phyloP scores from a whole-genome alignment of 2,113 vertebrate genomes.

The Ptilonorhynchus violaceus region DNA sequence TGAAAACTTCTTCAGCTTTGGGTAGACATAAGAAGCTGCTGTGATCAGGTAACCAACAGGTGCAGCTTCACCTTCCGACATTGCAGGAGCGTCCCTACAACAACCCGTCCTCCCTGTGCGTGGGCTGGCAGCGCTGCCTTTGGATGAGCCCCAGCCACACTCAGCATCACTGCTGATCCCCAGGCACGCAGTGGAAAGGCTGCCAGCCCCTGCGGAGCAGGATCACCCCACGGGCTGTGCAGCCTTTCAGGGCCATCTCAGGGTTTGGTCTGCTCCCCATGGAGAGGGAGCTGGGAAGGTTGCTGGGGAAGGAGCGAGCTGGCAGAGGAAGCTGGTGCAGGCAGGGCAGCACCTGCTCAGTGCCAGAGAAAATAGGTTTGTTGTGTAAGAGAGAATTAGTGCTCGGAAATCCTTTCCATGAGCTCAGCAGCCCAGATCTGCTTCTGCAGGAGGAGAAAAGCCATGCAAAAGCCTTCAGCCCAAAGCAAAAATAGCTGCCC shows the following conservation, averaged over 20 bases:
- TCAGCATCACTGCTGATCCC: neutral
- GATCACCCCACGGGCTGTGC: neutral
- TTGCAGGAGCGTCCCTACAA: neutral
- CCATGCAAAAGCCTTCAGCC: neutral
- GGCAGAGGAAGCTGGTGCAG: rapidly evolving
- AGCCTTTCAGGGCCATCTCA: rapidly evolving
- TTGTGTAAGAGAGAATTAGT: slow-evolving; percentile 21
- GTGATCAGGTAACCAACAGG: neutral
- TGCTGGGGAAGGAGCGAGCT: neutral
- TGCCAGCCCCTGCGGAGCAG: rapidly evolving
- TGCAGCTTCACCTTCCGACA: neutral
- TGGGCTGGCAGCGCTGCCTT: neutral
- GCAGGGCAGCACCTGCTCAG: neutral
- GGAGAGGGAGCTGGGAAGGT: neutral
- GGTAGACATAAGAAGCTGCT: neutral
- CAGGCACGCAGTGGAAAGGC: too few species aligned
- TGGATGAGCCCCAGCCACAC: neutral
- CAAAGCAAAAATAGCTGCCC: slow-evolving; percentile 20
- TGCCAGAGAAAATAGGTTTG: neutral
- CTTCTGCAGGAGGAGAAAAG: neutral
- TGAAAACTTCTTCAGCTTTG: neutral
- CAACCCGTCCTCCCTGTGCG: too few species aligned
- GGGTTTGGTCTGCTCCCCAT: rapidly evolving
- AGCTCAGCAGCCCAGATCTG: slow-evolving; percentile 23
- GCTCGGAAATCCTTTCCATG: neutral